Conservation (phyloP, 2,797 vertebrate genomes). For the Fundulus diaphanus region DNA sequence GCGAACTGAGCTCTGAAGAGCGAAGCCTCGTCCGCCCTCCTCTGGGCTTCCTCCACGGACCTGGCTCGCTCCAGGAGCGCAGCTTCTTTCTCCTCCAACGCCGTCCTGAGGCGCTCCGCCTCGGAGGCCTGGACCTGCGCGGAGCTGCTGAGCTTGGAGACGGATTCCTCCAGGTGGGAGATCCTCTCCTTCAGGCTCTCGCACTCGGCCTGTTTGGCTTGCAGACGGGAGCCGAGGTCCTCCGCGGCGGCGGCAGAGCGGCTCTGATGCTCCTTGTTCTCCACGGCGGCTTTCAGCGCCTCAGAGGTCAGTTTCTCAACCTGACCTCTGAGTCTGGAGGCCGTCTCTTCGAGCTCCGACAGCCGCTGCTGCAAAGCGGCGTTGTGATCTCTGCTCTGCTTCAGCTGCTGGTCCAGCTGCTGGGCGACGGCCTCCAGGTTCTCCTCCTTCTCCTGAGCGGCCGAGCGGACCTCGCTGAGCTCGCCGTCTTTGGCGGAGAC, state of each 20-base stretch:
- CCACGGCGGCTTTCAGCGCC: constrained; percentile 72
- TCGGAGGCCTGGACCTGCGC: constrained; percentile 71
- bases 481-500: constrained; percentile 67
- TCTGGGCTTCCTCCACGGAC: constrained; percentile 72
- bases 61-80: constrained; percentile 69
- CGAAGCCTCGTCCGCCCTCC: constrained; percentile 70
- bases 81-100: constrained; percentile 72
- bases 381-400: constrained; percentile 72
- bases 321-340: constrained; percentile 65
- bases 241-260: constrained; percentile 58
- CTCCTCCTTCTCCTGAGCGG: constrained; percentile 72
- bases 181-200: constrained; percentile 77
- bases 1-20: constrained; percentile 76
- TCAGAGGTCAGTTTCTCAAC: constrained; percentile 76
- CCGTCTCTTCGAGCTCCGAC: constrained; percentile 73
- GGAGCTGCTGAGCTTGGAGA: constrained; percentile 65
- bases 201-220: constrained; percentile 80
- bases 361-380: constrained; percentile 65
- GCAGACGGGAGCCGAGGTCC: constrained; percentile 69
- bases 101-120: constrained; percentile 63
- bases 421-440: constrained; percentile 76
- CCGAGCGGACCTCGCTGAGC: constrained; percentile 65
- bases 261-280: constrained; percentile 77
- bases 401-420: constrained; percentile 78
- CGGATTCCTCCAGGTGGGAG: constrained; percentile 74